Evolutionary conservation across 2,797 vertebrate genomes (phyloP), one percentile per base, ranked within the genome.

Genomic region (Chloroceryle inda): DNA sequence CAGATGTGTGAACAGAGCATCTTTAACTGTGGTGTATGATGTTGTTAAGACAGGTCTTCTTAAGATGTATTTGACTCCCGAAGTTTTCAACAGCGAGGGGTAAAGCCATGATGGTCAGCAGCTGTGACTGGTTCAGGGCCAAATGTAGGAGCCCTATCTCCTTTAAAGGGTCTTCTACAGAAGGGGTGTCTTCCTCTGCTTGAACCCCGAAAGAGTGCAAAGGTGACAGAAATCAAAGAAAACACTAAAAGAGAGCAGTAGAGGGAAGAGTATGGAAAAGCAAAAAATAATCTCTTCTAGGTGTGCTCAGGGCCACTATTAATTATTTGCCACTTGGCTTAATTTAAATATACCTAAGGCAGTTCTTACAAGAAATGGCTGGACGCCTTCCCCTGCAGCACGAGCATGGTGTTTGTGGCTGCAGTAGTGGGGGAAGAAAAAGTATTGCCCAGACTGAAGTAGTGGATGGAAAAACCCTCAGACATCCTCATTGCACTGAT

Each of bases 401-500:
- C 0, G 0, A 86, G 23, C 2, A 0, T 38, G 69, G 42, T 40
- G 52, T 78, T 94, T 93, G 74, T 50, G 89, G 71, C 91, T 95
- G 45, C 77, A 79, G 42, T 26, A 74, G 59, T 55, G 31, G 56
- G 49, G 56, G 56, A 94, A 93, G 61, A 75, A 96, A 95, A 97
- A 93, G 53, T 23, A 62, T 87, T 89, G 92, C 90, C 80, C 74
- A 83, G 85, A 74, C 83, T 85, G 61, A 87, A 94, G 75, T 49
- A 69, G 72, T 26, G 88, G 85, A 92, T 91, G 77, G 93, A 95
- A 95, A 94, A 96, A 64, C 85, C 90, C 90, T 93, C 93, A 96
- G 91, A 96, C 80, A 91, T 76, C 85, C 95, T 96, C 1, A 0
- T 29, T 95, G 71, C 61, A 40, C 68, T 83, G 93, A 96, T 97